These are phyloP conservation scores for Syritta pipiens DNA, from an alignment of 2,888 invertebrate genomes.

Conservation along the genomic window DNA sequence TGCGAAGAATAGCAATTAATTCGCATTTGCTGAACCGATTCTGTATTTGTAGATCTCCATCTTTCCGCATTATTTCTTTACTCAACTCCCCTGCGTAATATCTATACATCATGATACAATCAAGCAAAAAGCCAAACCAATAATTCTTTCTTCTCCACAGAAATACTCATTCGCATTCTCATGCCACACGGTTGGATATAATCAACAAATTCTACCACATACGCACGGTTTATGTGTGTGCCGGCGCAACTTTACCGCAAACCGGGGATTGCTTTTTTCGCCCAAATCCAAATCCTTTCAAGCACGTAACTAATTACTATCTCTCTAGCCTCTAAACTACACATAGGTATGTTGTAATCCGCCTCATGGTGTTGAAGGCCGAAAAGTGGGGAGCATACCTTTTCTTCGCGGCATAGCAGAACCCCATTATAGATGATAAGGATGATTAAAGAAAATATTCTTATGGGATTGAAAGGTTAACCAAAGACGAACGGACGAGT, in stretches of 20 bases:
- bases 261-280: conserved; percentile 16
- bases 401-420: background rate
- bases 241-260: background rate
- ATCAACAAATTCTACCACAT: conserved; percentile 19
- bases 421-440: conserved; percentile 4
- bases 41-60: background rate
- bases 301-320: conserved; percentile 51
- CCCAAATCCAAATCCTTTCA: conserved; percentile 20
- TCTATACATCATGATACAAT: background rate
- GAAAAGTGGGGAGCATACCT: too few species aligned
- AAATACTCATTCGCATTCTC: background rate
- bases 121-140: conserved; percentile 20
- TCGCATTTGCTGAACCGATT: conserved; percentile 8
- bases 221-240: conserved; percentile 5
- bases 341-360: conserved; percentile 32
- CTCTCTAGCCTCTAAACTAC: conserved; percentile 11
- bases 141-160: conserved; percentile 17
- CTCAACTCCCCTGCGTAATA: too few species aligned
- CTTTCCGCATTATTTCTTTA: background rate
- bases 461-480: conserved; percentile 2
- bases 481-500: conserved; percentile 4
- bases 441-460: conserved; percentile 2
- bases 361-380: conserved; percentile 17
- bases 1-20: conserved; percentile 35
- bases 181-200: conserved; percentile 13